These are phyloP conservation scores for Rugalucina vietnamica DNA, from an alignment of 2,888 invertebrate species.

Conservation along the genomic window DNA sequence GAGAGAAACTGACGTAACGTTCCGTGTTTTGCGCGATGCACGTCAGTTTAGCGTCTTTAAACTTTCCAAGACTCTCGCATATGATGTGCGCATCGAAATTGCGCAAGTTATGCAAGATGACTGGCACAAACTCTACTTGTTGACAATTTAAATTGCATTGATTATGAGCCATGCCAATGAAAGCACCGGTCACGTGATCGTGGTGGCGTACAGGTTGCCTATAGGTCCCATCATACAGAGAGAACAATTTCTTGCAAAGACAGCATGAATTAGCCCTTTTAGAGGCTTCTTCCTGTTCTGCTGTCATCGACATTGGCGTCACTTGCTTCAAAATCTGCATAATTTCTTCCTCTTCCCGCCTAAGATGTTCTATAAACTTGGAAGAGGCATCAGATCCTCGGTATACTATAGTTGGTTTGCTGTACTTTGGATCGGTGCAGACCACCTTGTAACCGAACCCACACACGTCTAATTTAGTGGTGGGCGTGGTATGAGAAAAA, in stretches of 20 bases:
- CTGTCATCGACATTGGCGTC: slow-evolving; percentile 35
- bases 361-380: slow-evolving; percentile 28
- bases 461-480: slow-evolving; percentile 30
- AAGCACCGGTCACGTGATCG: too few species aligned
- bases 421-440: slow-evolving; percentile 35
- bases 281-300: slow-evolving; percentile 9
- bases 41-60: not conserved
- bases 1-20: slow-evolving; percentile 21
- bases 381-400: slow-evolving; percentile 30
- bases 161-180: slow-evolving; percentile 7
- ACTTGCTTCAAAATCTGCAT: slow-evolving; percentile 17
- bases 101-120: slow-evolving; percentile 28
- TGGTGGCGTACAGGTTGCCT: not conserved
- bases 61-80: slow-evolving; percentile 11
- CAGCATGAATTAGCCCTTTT: slow-evolving; percentile 24
- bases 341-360: slow-evolving; percentile 42
- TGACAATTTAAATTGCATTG: slow-evolving; percentile 13
- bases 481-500: not conserved
- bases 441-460: slow-evolving; percentile 47
- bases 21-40: slow-evolving; percentile 26
- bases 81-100: slow-evolving; percentile 18
- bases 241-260: slow-evolving; percentile 31
- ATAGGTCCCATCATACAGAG: not conserved
- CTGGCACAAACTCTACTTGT: slow-evolving; percentile 6
- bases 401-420: slow-evolving; percentile 45